Conservation (phyloP, 2,113 vertebrate genomes). For the Ailuropoda melanoleuca region DNA sequence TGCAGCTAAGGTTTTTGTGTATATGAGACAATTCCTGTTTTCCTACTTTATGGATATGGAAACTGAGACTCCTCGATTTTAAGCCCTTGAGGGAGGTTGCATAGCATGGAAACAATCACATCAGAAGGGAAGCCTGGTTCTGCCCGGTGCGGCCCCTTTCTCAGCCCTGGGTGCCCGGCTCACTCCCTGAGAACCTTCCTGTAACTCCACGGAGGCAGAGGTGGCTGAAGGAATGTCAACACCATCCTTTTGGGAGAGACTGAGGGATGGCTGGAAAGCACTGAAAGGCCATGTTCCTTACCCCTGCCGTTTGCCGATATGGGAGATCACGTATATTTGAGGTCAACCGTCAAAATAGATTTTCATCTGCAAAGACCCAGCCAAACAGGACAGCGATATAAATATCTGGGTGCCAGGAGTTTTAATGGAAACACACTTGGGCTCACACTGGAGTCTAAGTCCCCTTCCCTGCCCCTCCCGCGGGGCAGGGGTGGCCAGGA, state of each 20-base stretch:
- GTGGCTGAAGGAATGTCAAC: neutral
- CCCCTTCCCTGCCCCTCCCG: neutral
- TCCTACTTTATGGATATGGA: neutral
- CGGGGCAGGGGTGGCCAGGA: neutral
- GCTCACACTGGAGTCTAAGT: neutral
- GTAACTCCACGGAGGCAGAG: neutral
- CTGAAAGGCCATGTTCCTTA: neutral
- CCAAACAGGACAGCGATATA: neutral
- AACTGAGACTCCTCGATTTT: neutral
- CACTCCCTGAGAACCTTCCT: neutral
- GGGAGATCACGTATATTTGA: neutral
- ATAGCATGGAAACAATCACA: neutral
- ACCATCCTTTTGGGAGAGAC: neutral
- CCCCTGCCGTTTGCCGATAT: neutral
- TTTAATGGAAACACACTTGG: neutral
- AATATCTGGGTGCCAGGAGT: neutral
- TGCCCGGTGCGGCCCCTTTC: accelerated
- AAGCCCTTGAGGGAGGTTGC: neutral
- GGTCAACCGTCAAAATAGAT: neutral
- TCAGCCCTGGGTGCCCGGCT: neutral
- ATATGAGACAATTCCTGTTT: neutral
- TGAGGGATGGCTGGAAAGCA: neutral
- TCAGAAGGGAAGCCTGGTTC: neutral
- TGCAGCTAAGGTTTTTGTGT: neutral
- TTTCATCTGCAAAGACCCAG: neutral